These are phyloP conservation scores for Diorhabda carinulata DNA, from an alignment of 1,140 invertebrate genomes.

Conservation along the genomic window DNA sequence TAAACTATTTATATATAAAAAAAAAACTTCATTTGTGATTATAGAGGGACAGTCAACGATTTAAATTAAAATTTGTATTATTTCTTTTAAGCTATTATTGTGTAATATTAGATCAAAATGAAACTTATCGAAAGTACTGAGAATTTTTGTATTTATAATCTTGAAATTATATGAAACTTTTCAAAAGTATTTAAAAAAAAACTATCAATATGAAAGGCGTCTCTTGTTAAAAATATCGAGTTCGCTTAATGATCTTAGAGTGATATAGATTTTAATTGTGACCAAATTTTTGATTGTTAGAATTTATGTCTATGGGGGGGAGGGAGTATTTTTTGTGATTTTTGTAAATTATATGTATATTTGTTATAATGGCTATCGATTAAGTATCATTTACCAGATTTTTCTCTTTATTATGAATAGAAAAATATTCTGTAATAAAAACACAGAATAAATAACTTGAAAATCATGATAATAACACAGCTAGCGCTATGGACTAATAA, in stretches of 20 bases:
- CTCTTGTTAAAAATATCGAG: constrained; percentile 17
- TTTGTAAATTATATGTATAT: not conserved
- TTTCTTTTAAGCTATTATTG: not conserved
- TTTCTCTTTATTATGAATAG: not conserved
- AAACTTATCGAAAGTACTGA: constrained; percentile 18
- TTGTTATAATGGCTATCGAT: too few relatives aligned
- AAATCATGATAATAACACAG: not conserved
- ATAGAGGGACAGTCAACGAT: not conserved
- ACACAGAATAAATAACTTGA: not conserved
- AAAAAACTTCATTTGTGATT: not conserved
- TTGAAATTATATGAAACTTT: not conserved
- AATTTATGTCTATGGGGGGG: constrained; percentile 7
- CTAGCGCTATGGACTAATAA: too few relatives aligned
- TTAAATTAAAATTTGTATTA: constrained; percentile 7
- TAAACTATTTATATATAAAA: constrained; percentile 8
- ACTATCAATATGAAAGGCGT: not conserved
- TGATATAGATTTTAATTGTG: constrained; percentile 25
- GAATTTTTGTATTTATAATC: not conserved
- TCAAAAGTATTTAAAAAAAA: not conserved
- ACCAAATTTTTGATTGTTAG: constrained; percentile 30
- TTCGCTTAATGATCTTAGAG: constrained; percentile 20
- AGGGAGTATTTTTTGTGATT: not conserved
- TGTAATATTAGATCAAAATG: constrained; percentile 20
- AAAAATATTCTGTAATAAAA: not conserved
- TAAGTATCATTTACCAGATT: not conserved